Percentiles rank a stretch among this genome's conserved stretches.
Conservation (phyloP, 2,113 vertebrate species). For the Boulengerochromis microlepis region DNA sequence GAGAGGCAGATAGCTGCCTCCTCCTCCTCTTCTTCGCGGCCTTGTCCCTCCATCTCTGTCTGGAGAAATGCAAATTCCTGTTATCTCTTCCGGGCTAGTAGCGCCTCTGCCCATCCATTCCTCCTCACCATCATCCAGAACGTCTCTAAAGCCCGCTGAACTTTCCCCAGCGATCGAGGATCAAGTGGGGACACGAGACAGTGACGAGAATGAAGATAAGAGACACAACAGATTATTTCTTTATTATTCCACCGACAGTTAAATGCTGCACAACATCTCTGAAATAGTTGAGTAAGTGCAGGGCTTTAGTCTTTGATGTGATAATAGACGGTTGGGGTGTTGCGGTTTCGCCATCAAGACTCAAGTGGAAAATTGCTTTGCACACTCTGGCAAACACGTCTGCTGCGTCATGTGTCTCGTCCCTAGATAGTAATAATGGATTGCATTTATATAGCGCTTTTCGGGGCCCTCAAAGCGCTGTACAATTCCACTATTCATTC, state of each 20-base stretch:
- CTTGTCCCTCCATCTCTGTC: constrained; percentile 29
- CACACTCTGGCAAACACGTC: constrained; percentile 43
- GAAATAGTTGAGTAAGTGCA: constrained; percentile 35
- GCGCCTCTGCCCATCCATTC: neutral
- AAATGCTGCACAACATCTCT: constrained; percentile 10
- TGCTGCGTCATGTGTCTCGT: constrained; percentile 35
- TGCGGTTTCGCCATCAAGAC: constrained; percentile 50
- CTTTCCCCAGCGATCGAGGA: neutral
- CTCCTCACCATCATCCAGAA: neutral
- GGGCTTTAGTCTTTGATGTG: constrained; percentile 48
- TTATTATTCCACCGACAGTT: constrained; percentile 26
- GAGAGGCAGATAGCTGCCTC: constrained; percentile 37
- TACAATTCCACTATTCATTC: no score
- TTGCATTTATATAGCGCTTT: no score
- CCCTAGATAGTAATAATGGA: no score
- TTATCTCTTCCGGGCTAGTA: constrained; percentile 8
- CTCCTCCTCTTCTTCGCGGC: neutral
- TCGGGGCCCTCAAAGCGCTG: no score
- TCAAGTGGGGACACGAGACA: neutral
- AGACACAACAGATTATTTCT: constrained; percentile 5
- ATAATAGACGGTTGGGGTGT: constrained; percentile 56
- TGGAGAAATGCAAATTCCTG: constrained; percentile 36
- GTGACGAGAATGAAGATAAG: constrained; percentile 11
- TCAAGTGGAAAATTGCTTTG: constrained; percentile 65
- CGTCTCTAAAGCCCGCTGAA: neutral